A percentile compares a stretch with the other conserved stretches of the same genome.
Conservation (phyloP, 2,888 invertebrate species). For the Hipparchia semele region DNA sequence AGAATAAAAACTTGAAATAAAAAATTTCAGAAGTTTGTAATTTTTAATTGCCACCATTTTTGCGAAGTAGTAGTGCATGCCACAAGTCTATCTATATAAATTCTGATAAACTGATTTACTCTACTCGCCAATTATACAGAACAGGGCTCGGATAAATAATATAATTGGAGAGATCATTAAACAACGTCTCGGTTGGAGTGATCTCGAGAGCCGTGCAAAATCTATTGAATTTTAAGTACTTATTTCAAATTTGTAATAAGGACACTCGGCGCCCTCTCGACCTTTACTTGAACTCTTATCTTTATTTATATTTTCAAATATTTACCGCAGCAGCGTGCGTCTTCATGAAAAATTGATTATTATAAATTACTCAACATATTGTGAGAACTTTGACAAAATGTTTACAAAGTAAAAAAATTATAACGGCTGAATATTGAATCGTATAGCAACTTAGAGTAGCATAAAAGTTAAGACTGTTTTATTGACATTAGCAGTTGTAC, state of each 20-base stretch:
- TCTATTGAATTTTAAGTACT: slow-evolving; percentile 31
- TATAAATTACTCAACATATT: neutral
- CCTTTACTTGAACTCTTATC: slow-evolving; percentile 16
- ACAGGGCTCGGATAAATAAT: slow-evolving; percentile 11
- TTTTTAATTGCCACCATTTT: neutral
- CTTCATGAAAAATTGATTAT: neutral
- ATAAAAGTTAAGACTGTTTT: too few relatives aligned
- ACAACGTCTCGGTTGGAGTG: slow-evolving; percentile 22
- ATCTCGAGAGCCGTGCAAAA: slow-evolving; percentile 26
- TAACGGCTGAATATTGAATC: neutral
- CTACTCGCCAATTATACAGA: slow-evolving; percentile 17
- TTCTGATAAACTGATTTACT: slow-evolving; percentile 16
- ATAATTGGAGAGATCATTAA: slow-evolving; percentile 37
- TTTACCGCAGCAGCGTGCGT: neutral
- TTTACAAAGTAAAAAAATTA: neutral
- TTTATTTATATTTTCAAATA: neutral
- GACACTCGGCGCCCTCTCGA: slow-evolving; percentile 8
- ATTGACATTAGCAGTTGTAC: too few relatives aligned
- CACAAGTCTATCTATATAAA: neutral
- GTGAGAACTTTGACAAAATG: neutral
- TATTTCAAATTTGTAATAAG: slow-evolving; percentile 25
- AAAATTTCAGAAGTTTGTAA: neutral
- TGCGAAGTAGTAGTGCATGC: neutral
- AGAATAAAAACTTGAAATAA: too few relatives aligned
- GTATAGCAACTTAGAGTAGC: too few relatives aligned